Evolutionary conservation across 2,113 vertebrate species (phyloP), one percentile per base, ranked within the genome.

Genomic region (Mus spicilegus): DNA sequence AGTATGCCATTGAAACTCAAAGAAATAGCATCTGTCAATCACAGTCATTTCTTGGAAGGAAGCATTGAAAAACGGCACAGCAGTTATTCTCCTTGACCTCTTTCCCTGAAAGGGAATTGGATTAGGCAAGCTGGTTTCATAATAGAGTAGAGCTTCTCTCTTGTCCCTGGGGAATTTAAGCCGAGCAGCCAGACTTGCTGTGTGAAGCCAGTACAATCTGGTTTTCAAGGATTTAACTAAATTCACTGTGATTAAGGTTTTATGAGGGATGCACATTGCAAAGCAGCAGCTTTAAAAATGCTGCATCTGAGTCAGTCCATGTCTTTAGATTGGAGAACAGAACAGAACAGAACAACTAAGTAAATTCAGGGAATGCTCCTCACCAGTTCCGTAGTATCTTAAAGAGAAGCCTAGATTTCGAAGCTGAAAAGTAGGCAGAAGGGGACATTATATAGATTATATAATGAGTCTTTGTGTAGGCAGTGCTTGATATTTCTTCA

Each of bases 81-180:
- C 94, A 95, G 92, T 95, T 96, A 96, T 80, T 96, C 96, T 97
- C 96, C 96, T 97, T 97, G 96, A 97, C 95, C 96, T 96, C 93
- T 90, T 96, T 97, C 90, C 94, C 89, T 96, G 91, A 94, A 85
- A 85, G 78, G 77, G 63, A 96, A 91, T 49, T 93, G 95, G 81
- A 92, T 91, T 75, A 70, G 69, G 69, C 69, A 96, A 95, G 96
- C 88, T 13, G 70, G 58, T 90, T 95, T 94, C 63, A 16, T 85
- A 90, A 97, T 84, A 84, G 30, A 76, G 70, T 26, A 20, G 67
- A 94, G 69, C 75, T 70, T 72, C 93, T 85, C 20, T 51, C 61
- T 95, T 96, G 90, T 95, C 56, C 90, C 76, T 84, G 26, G 46
- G 90, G 94, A 95, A 82, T 61, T 90, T 84, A 78, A 24, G 49